These are phyloP conservation scores for Drosophila sechellia DNA, from an alignment of 1,140 invertebrate species.

Conservation along the genomic window DNA sequence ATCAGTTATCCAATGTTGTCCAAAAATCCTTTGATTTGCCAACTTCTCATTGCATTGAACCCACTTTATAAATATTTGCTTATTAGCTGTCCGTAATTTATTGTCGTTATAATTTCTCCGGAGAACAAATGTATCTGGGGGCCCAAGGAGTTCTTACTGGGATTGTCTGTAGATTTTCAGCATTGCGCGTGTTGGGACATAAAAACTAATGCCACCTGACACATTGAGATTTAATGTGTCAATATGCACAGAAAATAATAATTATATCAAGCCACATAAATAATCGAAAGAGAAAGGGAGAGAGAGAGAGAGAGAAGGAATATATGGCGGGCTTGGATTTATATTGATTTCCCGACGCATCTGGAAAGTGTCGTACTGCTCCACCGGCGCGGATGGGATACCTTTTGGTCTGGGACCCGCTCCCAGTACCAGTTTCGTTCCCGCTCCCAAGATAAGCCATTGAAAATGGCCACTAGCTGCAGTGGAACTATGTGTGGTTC, in stretches of 20 bases:
- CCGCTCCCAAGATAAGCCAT: slow-evolving; percentile 65
- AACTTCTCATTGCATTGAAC: not conserved
- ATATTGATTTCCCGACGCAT: slow-evolving; percentile 30
- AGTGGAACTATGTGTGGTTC: slow-evolving; percentile 35
- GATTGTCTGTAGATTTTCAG: slow-evolving; percentile 50
- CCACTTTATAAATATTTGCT: too few species aligned
- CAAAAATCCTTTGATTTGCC: not conserved
- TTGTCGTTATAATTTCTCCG: slow-evolving; percentile 21
- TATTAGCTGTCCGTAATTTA: slow-evolving; percentile 19
- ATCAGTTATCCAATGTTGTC: too few species aligned
- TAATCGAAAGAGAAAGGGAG: slow-evolving; percentile 20
- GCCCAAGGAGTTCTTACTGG: slow-evolving; percentile 27
- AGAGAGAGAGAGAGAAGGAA: slow-evolving; percentile 15
- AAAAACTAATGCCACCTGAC: slow-evolving; percentile 82
- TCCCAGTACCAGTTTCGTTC: too few species aligned
- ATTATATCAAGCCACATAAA: slow-evolving; percentile 65
- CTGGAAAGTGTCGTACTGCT: slow-evolving; percentile 27
- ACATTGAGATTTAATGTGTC: slow-evolving; percentile 84
- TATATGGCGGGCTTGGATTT: slow-evolving; percentile 62
- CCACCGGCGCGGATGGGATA: slow-evolving; percentile 25
- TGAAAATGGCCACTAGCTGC: slow-evolving; percentile 76
- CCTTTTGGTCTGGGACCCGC: slow-evolving; percentile 21
- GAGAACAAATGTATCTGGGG: slow-evolving; percentile 14
- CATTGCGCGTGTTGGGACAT: slow-evolving; percentile 49
- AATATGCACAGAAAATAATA: slow-evolving; percentile 79